Base-by-base conservation (phyloP, 2,888 invertebrate genomes). In the Pherbina coryleti region DNA sequence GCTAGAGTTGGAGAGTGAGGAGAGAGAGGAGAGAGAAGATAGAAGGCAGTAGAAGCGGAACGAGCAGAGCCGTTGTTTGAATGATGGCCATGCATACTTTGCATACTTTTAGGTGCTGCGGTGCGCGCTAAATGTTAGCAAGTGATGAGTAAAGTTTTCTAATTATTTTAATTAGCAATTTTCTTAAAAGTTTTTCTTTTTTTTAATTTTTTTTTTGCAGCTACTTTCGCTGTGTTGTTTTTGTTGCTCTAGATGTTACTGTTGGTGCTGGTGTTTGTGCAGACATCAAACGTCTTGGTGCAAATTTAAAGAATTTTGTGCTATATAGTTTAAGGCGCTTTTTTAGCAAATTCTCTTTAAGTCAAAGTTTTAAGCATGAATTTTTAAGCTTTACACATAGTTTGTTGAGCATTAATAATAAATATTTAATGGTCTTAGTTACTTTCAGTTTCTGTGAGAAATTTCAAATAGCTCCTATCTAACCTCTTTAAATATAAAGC, bases 121-220 rank as follows among this genome's bases (percentile, higher is more conserved):
- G 75, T 55, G 53, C 34, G 31, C 37, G 75, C 67, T 75, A 75
- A 75, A 66, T 64, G 64, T 19, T 64, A n/a, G 49, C 34, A 28
- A 74, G 64, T 67, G 75, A 75, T 55, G 75, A 75, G 67, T 37
- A 67, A 75, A 75, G 67, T 75, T 75, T 75, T 75, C 66, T 75
- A 75, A 75, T 75, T 75, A 75, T 75, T 75, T 75, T 75, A 75
- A 75, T 75, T 75, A 67, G 62, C 66, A 75, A 67, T 75, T 75
- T 75, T 67, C 55, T 67, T 22, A 62, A 28, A 72, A 37, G 34
- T 72, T 71, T 53, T 37, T 9, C 71, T 7, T 2, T 34, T 53
- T 34, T 34, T 44, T 11, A 11, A 1, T 2, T 44, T 11, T 5
- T 31, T 31, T 31, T 31, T 31, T n/a, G n/a, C n/a, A n/a, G n/a